These are phyloP conservation scores for Meloidogyne exigua DNA, from an alignment of 1,140 invertebrate genomes.

Conservation along the genomic window DNA sequence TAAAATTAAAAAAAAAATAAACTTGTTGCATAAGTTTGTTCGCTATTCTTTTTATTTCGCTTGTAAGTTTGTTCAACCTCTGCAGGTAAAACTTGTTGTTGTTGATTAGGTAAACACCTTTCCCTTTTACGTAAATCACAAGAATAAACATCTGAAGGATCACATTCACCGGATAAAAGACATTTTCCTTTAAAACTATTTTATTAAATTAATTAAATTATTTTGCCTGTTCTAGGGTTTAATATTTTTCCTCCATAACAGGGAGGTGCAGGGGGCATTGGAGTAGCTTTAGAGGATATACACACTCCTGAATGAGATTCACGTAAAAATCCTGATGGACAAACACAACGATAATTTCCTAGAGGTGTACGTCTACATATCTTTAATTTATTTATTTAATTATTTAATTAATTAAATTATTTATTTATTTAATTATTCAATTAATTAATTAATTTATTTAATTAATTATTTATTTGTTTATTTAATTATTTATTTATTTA, in stretches of 20 bases:
- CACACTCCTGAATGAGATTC: slow-evolving; percentile 54
- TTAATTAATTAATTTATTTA: background rate
- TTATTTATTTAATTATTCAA: background rate
- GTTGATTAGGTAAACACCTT: slow-evolving; percentile 42
- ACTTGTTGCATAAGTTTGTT: slow-evolving; percentile 24
- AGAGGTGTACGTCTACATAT: slow-evolving; percentile 40
- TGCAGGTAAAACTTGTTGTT: background rate
- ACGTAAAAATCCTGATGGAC: slow-evolving; percentile 49
- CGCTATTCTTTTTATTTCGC: background rate
- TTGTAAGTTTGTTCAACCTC: background rate
- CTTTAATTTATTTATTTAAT: background rate
- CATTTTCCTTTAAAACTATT: slow-evolving; percentile 40
- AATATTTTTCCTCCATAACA: slow-evolving; percentile 52
- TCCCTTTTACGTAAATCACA: slow-evolving; percentile 61
- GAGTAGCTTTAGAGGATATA: slow-evolving; percentile 9
- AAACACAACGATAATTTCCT: slow-evolving; percentile 58
- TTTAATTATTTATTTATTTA: background rate
- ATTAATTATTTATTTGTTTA: background rate
- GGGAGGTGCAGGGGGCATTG: slow-evolving; percentile 27
- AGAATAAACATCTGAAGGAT: slow-evolving; percentile 45
- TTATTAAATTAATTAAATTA: background rate
- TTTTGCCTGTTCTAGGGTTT: slow-evolving; percentile 39
- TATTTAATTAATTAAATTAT: background rate
- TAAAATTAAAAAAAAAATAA: background rate
- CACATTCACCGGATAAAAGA: slow-evolving; percentile 55